Base-by-base conservation (phyloP, 1,140 invertebrate genomes). In the Pectinophora gossypiella region DNA sequence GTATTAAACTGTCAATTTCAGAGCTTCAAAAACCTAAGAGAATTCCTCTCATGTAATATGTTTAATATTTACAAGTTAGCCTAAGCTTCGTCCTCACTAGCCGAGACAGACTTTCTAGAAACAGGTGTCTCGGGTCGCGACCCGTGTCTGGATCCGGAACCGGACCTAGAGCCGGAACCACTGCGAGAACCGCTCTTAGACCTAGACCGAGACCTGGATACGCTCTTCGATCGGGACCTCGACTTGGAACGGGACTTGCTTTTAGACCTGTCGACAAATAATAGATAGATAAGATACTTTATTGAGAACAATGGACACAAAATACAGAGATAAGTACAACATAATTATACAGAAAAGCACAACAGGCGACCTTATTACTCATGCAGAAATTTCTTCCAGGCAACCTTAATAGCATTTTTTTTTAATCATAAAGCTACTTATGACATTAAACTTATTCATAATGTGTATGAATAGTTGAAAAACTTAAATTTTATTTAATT, bases 91-190 rank as follows among this genome's bases (percentile, higher is more conserved):
- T 88, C 87, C 61, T 89, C 89, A 67, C 89, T 89, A 16, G 87
- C 89, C 0, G 88, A 89, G 12, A 89, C 84, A 16, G 89, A 89
- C 51, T 89, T 89, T 42, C 88, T 77, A 5, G 86, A 88, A 9
- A 86, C 82, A 0, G 88, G 88, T n/a, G 88, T 88, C 19, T 80
- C 88, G 0, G 88, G 88, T 48, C 87, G 74, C 0, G 83, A 88
- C 43, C 16, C 13, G 12, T 77, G 61, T 9, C 75, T 68, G 2
- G 61, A 72, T 18, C 61, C 48, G 16, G 51, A 63, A 0, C 54
- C 15, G 23, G 56, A 48, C 13, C 52, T 22, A 0, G 83, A 87
- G 3, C 77, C 74, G 5, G 78, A 82, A 5, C 75, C 44, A 19
- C 43, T 56, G 13, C 52, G 47, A 5, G 78, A 83, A 1, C 80